A percentile compares a stretch with the other conserved stretches of the same genome.
Conservation (phyloP, 2,797 vertebrate species). For the Thaleichthys pacificus region DNA sequence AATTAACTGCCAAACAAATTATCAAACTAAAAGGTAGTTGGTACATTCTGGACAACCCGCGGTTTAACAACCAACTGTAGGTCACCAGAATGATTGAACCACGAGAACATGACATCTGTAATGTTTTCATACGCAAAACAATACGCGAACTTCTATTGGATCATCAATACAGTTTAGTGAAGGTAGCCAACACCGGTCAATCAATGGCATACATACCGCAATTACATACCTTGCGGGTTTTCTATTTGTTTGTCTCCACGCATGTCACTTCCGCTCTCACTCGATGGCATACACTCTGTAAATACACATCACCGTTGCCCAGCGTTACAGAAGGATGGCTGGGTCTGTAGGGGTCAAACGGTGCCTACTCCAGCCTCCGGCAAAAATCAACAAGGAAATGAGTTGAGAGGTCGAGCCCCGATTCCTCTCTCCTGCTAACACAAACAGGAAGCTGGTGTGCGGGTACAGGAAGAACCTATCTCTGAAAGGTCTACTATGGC, state of each 20-base stretch:
- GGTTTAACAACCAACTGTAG: too few relatives aligned
- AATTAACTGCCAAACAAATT: background rate
- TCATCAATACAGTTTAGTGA: too few relatives aligned
- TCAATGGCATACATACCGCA: too few relatives aligned
- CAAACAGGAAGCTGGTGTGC: conserved; percentile 49
- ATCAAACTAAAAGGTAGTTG: background rate
- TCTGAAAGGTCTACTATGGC: background rate
- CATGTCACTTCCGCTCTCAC: too few relatives aligned
- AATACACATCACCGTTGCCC: background rate
- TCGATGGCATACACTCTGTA: too few relatives aligned
- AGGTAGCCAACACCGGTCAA: too few relatives aligned
- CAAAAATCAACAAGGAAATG: conserved; percentile 52
- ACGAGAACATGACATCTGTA: too few relatives aligned
- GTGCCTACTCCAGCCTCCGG: conserved; percentile 35
- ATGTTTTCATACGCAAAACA: too few relatives aligned
- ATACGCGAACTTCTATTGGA: too few relatives aligned
- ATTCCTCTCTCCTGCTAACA: conserved; percentile 52
- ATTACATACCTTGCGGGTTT: too few relatives aligned
- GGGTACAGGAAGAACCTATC: conserved; percentile 36
- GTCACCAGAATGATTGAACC: background rate
- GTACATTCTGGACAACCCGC: background rate
- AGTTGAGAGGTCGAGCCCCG: conserved; percentile 46
- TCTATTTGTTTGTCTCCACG: too few relatives aligned
- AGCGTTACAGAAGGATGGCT: background rate
- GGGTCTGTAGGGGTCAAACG: background rate